Conservation (phyloP, 2,797 vertebrate genomes). For the Lates japonicus region DNA sequence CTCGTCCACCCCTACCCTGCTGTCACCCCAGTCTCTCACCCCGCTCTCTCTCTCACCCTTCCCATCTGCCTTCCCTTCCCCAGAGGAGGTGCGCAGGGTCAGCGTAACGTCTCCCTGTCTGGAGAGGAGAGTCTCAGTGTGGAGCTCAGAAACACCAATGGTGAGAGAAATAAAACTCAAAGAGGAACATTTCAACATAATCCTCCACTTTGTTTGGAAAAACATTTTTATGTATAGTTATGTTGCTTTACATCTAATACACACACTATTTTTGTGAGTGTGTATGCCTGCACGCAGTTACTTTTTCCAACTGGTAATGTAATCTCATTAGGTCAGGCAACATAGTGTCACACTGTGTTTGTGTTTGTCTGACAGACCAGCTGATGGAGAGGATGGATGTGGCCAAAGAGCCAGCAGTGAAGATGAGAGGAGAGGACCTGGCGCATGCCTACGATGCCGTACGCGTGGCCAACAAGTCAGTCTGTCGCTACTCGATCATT, state of each 20-base stretch:
- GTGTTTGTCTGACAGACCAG: slow-evolving; percentile 60
- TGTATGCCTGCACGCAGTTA: background rate
- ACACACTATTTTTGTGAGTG: background rate
- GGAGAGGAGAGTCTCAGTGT: slow-evolving; percentile 66
- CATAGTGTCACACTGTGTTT: background rate
- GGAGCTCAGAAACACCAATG: slow-evolving; percentile 71
- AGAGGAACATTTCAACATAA: background rate
- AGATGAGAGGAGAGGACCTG: slow-evolving; percentile 84
- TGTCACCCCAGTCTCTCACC: slow-evolving; percentile 63
- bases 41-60: slow-evolving; percentile 70
- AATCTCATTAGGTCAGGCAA: background rate
- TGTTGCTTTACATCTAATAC: background rate
- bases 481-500: slow-evolving; percentile 15
- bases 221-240: background rate
- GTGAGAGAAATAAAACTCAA: slow-evolving; percentile 60
- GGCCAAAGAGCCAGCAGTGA: slow-evolving; percentile 77
- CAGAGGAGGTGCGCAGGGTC: slow-evolving; percentile 77
- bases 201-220: background rate
- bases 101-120: slow-evolving; percentile 75
- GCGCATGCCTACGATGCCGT: slow-evolving; percentile 83
- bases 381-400: slow-evolving; percentile 83
- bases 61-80: slow-evolving; percentile 64
- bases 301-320: background rate
- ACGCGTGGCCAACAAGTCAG: slow-evolving; percentile 89
- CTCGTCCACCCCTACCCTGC: slow-evolving; percentile 38